Percentiles rank a stretch among this genome's conserved stretches.
Conservation (phyloP, 2,888 invertebrate genomes). For the Lysandra bellargus region DNA sequence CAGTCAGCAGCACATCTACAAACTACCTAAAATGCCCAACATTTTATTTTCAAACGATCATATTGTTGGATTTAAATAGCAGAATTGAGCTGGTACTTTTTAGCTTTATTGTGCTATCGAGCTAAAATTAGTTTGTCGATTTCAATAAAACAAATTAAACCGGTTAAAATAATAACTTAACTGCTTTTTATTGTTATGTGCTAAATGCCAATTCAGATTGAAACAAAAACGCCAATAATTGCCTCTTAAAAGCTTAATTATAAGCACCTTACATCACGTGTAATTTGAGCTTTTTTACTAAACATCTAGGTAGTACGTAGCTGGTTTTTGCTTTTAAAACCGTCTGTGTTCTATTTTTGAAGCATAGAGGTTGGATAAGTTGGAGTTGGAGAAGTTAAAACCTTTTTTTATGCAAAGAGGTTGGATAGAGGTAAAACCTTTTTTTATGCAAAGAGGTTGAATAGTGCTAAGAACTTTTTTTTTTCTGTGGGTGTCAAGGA, state of each 20-base stretch:
- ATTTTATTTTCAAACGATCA: too few relatives aligned
- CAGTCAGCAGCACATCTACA: too few relatives aligned
- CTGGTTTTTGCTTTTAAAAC: background rate
- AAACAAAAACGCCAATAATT: conserved; percentile 9
- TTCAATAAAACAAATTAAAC: background rate
- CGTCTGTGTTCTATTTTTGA: background rate
- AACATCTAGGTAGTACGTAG: background rate
- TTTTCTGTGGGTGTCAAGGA: conserved; percentile 49
- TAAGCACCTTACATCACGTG: conserved; percentile 1
- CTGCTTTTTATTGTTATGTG: conserved; percentile 4
- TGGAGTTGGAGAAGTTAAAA: background rate
- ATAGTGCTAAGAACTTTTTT: background rate
- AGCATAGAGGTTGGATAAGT: background rate
- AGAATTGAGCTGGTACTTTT: background rate
- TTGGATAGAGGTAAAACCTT: background rate
- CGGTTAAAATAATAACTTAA: background rate
- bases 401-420: background rate
- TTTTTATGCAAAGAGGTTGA: background rate
- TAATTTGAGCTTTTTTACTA: background rate
- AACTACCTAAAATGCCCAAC: too few relatives aligned
- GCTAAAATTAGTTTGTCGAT: background rate
- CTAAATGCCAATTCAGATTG: background rate
- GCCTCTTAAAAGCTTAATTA: background rate
- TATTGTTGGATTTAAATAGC: too few relatives aligned
- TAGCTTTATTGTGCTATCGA: background rate